phyloP scores from a whole-genome alignment of 1,140 invertebrate species.

The Zaprionus africanus region DNA sequence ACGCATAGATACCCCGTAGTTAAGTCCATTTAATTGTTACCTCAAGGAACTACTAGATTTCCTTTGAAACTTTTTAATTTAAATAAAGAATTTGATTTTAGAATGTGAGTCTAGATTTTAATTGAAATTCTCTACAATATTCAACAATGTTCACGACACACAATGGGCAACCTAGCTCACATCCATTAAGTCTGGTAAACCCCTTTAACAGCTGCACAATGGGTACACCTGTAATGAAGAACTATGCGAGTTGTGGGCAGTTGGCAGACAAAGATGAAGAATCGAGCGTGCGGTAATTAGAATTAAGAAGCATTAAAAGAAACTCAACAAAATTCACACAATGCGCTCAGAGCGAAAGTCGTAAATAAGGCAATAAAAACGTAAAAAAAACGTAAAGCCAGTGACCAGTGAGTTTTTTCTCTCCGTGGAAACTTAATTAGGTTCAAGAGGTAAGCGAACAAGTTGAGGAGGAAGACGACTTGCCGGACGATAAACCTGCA shows the following conservation, averaged over 20 bases:
- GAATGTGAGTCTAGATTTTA: no score
- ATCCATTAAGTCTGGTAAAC: not conserved
- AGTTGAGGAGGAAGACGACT: constrained; percentile 31
- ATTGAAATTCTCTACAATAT: not conserved
- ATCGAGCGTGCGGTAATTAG: constrained; percentile 78
- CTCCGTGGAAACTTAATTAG: constrained; percentile 79
- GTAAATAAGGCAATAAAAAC: constrained; percentile 80
- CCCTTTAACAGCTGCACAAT: not conserved
- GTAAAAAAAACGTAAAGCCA: constrained; percentile 76
- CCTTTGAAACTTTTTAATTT: not conserved
- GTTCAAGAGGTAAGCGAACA: constrained; percentile 51
- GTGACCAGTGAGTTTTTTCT: constrained; percentile 34
- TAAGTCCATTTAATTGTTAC: not conserved
- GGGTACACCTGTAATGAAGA: constrained; percentile 5
- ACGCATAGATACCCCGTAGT: constrained; percentile 10
- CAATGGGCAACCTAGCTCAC: not conserved
- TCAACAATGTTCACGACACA: not conserved
- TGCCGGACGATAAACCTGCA: constrained; percentile 56
- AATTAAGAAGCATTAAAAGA: constrained; percentile 80
- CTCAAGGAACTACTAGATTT: not conserved
- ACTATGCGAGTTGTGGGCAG: constrained; percentile 46
- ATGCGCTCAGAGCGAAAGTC: constrained; percentile 62
- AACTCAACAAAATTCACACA: constrained; percentile 74
- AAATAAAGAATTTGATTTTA: no score
- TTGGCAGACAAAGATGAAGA: constrained; percentile 53